Conservation (phyloP, 2,888 invertebrate species). For the Troides aeacus region DNA sequence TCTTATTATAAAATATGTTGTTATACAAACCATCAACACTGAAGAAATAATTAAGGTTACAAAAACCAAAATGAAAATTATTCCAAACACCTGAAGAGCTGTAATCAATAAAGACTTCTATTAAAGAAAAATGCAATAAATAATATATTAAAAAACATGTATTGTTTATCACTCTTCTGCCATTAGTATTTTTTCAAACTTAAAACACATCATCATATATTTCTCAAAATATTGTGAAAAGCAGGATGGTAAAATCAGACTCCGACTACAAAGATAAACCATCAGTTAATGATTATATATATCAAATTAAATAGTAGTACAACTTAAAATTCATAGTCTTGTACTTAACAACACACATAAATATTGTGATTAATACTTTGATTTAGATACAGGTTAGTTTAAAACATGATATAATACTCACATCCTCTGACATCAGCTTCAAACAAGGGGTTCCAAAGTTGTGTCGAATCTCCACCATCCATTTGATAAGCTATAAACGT, state of each 20-base stretch:
- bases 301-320: too few relatives aligned
- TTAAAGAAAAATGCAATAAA: too few relatives aligned
- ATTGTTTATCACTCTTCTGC: too few relatives aligned
- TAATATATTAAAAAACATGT: too few relatives aligned
- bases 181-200: too few relatives aligned
- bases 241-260: background rate
- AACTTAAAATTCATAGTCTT: too few relatives aligned
- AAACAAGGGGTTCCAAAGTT: constrained; percentile 92
- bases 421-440: constrained; percentile 90
- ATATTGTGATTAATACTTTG: too few relatives aligned
- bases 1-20: background rate
- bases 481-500: constrained; percentile 88
- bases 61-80: constrained; percentile 81
- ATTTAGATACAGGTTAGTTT: too few relatives aligned
- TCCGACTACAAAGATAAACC: background rate
- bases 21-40: constrained; percentile 72
- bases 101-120: constrained; percentile 48
- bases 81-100: constrained; percentile 88
- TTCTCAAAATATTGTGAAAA: too few relatives aligned
- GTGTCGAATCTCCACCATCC: constrained; percentile 92
- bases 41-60: constrained; percentile 78
- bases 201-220: too few relatives aligned
- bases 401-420: constrained; percentile 64
- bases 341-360: too few relatives aligned
- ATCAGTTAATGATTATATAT: too few relatives aligned